Percentiles rank a stretch among this genome's conserved stretches.
phyloP scores from a whole-genome alignment of 1,140 invertebrate species.

The Lamellibrachia luymesi region DNA sequence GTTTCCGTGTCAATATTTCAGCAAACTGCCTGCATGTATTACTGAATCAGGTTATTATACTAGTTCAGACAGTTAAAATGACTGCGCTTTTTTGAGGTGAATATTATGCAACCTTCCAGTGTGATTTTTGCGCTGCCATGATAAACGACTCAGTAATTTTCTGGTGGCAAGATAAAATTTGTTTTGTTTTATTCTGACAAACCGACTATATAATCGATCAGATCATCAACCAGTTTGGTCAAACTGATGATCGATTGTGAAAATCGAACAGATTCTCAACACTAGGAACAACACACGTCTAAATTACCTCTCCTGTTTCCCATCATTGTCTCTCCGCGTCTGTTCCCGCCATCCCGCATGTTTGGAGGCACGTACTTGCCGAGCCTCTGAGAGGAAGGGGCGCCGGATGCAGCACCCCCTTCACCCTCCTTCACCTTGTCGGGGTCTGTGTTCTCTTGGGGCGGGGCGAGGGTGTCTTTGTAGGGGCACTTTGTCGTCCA shows the following conservation, averaged over 20 bases:
- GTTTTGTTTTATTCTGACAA: too few relatives aligned
- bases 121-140: too few relatives aligned
- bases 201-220: too few relatives aligned
- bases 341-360: slow-evolving; percentile 76
- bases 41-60: too few relatives aligned
- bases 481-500: slow-evolving; percentile 94
- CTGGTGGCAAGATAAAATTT: too few relatives aligned
- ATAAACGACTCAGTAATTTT: too few relatives aligned
- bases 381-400: slow-evolving; percentile 29
- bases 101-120: too few relatives aligned
- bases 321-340: slow-evolving; percentile 71
- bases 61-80: too few relatives aligned
- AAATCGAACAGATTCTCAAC: not conserved
- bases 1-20: too few relatives aligned
- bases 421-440: slow-evolving; percentile 43
- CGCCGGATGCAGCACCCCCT: slow-evolving; percentile 34
- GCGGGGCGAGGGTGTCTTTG: slow-evolving; percentile 72
- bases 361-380: slow-evolving; percentile 76
- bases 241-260: not conserved
- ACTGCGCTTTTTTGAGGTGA: too few relatives aligned
- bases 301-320: slow-evolving; percentile 30
- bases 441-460: slow-evolving; percentile 43
- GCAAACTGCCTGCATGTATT: too few relatives aligned
- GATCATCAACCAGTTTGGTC: too few relatives aligned
- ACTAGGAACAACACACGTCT: not conserved